Evolutionary conservation across 2,888 invertebrate species (phyloP), one percentile per base, ranked within the genome.

Genomic region (Shargacucullia verbasci): DNA sequence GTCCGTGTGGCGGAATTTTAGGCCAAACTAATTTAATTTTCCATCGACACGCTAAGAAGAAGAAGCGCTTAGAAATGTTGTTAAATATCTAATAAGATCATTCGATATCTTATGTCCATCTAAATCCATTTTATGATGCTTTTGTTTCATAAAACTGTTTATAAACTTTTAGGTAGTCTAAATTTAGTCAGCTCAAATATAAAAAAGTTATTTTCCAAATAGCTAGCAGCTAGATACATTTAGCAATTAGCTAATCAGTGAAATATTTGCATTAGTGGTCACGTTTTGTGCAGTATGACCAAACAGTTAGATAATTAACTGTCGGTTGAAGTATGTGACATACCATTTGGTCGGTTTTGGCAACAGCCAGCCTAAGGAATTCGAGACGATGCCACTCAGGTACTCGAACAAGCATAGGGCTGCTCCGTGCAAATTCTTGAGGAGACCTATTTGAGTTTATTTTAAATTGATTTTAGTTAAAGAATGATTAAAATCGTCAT

Each of bases 261-360:
- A 54, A 46, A 35, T 53, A 69, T 62, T 49, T 25, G 11, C 38
- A 46, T 41, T 35, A 56, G 44, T n/a, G 27, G 14, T 47, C 65
- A 38, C 61, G 45, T 45, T 37, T 12, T 15, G 9, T 14, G 37
- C 38, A 50, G 6, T 52, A 27, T 34, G 41, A 38, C 43, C 40
- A 27, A 61, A 52, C 33, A 14, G 62, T 61, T 44, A 31, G 44
- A 59, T 57, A 61, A 66, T 54, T 41, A 54, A 57, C 61, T 13
- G 29, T 38, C 41, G 15, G 25, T 29, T 37, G 31, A 41, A 37
- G 39, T 48, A 53, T 53, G 55, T 53, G 52, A 49, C 53, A 57
- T 57, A 47, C 61, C 44, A 60, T 53, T 69, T 57, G 53, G 11
- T 48, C 34, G 45, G 33, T 50, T 70, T 71, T 69, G 69, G 69